phyloP scores from a whole-genome alignment of 2,888 invertebrate genomes.

The Barypeithes pellucidus region DNA sequence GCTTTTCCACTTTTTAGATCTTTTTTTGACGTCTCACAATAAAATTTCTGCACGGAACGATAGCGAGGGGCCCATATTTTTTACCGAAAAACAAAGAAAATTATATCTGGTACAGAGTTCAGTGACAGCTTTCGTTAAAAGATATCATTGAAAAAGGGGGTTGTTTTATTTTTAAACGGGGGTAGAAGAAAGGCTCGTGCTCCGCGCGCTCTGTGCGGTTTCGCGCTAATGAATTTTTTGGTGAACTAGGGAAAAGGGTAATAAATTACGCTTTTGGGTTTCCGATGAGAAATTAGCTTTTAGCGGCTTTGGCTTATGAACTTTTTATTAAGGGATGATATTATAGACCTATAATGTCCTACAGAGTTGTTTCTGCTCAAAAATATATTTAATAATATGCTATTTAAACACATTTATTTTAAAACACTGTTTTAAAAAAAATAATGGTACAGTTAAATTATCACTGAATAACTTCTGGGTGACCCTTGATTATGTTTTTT shows the following conservation, averaged over 20 bases:
- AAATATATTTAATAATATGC: no score
- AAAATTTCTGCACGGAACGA: conserved; percentile 32
- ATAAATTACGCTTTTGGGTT: conserved; percentile 44
- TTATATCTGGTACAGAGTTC: conserved; percentile 41
- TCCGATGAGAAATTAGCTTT: conserved; percentile 40
- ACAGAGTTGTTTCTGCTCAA: background rate
- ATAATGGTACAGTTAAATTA: no score
- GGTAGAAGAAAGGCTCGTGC: conserved; percentile 46
- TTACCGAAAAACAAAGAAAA: conserved; percentile 37
- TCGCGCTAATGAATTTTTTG: conserved; percentile 46
- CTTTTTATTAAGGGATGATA: conserved; percentile 2
- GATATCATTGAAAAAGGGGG: conserved; percentile 46
- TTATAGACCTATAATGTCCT: background rate
- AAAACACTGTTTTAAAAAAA: no score
- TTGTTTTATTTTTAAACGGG: conserved; percentile 40
- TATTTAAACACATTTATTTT: no score
- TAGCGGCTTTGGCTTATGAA: background rate
- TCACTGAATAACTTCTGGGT: no score
- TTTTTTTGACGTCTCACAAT: conserved; percentile 45
- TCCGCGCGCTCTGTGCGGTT: conserved; percentile 44
- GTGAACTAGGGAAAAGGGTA: conserved; percentile 36
- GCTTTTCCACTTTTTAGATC: conserved; percentile 49
- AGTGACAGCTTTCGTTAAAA: conserved; percentile 51
- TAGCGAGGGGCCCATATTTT: conserved; percentile 23
- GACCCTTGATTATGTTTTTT: no score